Evolutionary conservation across 2,113 vertebrate species (phyloP), one percentile per base, ranked within the genome.

Genomic region (Dolichotis patagonum): DNA sequence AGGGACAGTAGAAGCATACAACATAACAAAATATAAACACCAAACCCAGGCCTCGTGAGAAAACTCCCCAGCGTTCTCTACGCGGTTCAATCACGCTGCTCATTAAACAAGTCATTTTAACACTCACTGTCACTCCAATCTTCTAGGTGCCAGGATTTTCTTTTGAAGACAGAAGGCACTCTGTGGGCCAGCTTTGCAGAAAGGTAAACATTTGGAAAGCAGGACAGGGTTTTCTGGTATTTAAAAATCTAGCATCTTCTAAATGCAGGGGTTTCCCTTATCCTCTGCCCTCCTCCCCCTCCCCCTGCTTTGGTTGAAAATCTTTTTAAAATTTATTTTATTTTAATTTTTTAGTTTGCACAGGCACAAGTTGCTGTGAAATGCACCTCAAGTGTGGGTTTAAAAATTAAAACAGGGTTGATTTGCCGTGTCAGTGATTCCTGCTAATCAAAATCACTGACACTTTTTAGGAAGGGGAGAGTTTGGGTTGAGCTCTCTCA

Each of bases 351-450:
- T 97, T 38, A 98, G 92, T 85, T 97, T 73, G 85, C 95, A 95
- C 77, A 95, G 92, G 88, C 88, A 85, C 41, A 56, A 63, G 85
- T 28, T 80, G 24, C 84, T 60, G 56, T 30, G 86, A 94, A 98
- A 90, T 80, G 81, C 22, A 96, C 38, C 80, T 90, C 94, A 30
- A 86, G 86, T 95, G 96, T 85, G 77, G 90, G 97, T 98, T 97
- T 97, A 97, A 97, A 97, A 98, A 97, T 98, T 98, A 97, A 98
- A 97, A 96, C 83, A 38, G 58, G 43, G 83, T 91, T 97, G 97
- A 97, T 98, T 96, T 96, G 93, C 62, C 38, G 11, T 96, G 97
- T 97, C 98, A 97, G 97, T 88, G 95, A 94, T 96, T 91, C 78
- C 26, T 69, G 97, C 94, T 98, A 92, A 97, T 98, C 96, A 96